Conservation (phyloP, 2,888 invertebrate species). For the Plagiodera versicolora region DNA sequence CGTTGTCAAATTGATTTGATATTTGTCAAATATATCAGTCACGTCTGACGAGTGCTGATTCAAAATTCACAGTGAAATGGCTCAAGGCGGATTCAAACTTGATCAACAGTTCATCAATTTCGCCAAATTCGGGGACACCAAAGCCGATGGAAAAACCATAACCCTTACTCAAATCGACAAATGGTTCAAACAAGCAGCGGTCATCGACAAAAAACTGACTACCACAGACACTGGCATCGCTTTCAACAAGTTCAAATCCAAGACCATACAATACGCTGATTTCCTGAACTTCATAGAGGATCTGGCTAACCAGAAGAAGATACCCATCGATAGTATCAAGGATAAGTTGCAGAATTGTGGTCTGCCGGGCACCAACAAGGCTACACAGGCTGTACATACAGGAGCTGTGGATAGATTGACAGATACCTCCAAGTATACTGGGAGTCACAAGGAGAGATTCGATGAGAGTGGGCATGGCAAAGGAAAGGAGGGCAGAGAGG, state of each 20-base stretch:
- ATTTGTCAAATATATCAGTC: too few species aligned
- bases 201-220: slow-evolving; percentile 72
- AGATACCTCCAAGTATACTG: slow-evolving; percentile 83
- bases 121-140: slow-evolving; percentile 84
- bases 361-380: slow-evolving; percentile 48
- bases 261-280: slow-evolving; percentile 42
- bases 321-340: slow-evolving; percentile 73
- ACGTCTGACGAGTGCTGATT: background rate
- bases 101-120: slow-evolving; percentile 77
- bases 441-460: slow-evolving; percentile 81
- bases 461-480: slow-evolving; percentile 81
- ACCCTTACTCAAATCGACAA: slow-evolving; percentile 90
- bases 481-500: slow-evolving; percentile 82
- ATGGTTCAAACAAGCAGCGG: slow-evolving; percentile 91
- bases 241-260: slow-evolving; percentile 79
- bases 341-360: slow-evolving; percentile 78
- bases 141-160: slow-evolving; percentile 79
- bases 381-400: slow-evolving; percentile 55
- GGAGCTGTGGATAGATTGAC: slow-evolving; percentile 73
- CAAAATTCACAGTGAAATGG: slow-evolving; percentile 7
- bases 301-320: slow-evolving; percentile 75
- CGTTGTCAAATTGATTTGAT: too few species aligned
- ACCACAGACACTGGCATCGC: slow-evolving; percentile 88
- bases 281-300: slow-evolving; percentile 74
- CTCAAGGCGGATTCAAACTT: slow-evolving; percentile 44